Evolutionary conservation across 2,888 invertebrate genomes (phyloP).

Genomic region (Thysanoteuthis rhombus): DNA sequence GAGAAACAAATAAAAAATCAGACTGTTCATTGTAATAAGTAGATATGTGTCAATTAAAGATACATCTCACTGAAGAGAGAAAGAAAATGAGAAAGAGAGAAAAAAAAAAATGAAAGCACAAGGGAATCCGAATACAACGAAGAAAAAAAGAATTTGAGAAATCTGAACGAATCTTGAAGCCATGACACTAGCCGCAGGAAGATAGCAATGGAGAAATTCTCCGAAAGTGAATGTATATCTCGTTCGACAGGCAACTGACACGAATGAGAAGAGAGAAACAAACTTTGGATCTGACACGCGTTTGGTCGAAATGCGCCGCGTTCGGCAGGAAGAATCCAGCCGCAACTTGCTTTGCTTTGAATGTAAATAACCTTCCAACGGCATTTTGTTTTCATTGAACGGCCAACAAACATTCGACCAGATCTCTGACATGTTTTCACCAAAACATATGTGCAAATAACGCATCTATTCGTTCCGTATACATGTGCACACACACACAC

Average conservation of each 20-base stretch:
- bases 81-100: not conserved
- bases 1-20: no score
- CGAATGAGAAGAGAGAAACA: not conserved
- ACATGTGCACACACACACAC: no score
- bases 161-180: no score
- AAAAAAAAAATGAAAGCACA: not conserved
- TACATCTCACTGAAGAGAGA: no score
- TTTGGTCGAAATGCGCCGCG: not conserved
- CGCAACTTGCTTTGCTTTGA: not conserved
- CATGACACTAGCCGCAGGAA: no score
- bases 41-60: no score
- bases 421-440: not conserved
- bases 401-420: not conserved
- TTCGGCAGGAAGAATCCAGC: not conserved
- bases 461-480: not conserved
- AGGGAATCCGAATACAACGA: not conserved
- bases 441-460: not conserved
- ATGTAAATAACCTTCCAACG: not conserved
- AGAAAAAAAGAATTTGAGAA: not conserved
- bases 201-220: no score
- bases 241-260: not conserved
- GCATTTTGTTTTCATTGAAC: not conserved
- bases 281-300: not conserved
- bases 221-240: not conserved
- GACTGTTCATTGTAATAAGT: no score